Evolutionary conservation across 2,797 vertebrate species (phyloP).

Genomic region (Microctenopoma lineatum): DNA sequence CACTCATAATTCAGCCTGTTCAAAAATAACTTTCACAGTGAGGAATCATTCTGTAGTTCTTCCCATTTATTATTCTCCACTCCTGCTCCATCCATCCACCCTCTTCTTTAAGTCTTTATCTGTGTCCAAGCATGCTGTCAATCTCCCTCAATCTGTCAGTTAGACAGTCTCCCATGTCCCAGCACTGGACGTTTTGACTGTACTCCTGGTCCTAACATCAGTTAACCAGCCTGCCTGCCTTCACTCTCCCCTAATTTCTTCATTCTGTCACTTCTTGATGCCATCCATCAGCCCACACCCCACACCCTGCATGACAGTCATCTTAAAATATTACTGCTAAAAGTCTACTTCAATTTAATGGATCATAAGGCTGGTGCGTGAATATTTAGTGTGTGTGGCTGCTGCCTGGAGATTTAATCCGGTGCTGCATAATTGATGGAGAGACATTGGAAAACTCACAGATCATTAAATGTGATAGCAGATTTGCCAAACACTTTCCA

Average conservation of each 20-base stretch:
- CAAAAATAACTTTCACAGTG: not conserved
- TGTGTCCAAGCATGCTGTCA: not conserved
- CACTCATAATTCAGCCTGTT: not conserved
- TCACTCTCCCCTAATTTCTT: constrained; percentile 42
- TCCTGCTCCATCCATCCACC: constrained; percentile 1
- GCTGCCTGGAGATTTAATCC: constrained; percentile 69
- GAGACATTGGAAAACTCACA: constrained; percentile 68
- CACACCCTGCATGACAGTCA: constrained; percentile 46
- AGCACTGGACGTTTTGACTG: constrained; percentile 17
- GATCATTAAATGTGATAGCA: constrained; percentile 77
- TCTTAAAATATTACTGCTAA: constrained; percentile 70
- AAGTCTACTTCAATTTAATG: constrained; percentile 77
- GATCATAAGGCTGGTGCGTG: constrained; percentile 69
- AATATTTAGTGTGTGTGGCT: constrained; percentile 64
- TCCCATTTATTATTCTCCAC: not conserved
- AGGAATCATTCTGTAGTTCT: not conserved
- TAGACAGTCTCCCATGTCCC: constrained; percentile 3
- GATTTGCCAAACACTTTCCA: constrained; percentile 73
- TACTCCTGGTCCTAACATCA: constrained; percentile 16
- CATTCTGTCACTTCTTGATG: constrained; percentile 53
- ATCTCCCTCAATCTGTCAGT: constrained; percentile 37
- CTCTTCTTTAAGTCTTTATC: constrained; percentile 4
- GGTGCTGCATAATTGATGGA: constrained; percentile 71
- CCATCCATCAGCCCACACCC: constrained; percentile 54
- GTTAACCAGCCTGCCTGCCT: constrained; percentile 26